Conservation (phyloP, 2,113 vertebrate species). For the Pterocles gutturalis region DNA sequence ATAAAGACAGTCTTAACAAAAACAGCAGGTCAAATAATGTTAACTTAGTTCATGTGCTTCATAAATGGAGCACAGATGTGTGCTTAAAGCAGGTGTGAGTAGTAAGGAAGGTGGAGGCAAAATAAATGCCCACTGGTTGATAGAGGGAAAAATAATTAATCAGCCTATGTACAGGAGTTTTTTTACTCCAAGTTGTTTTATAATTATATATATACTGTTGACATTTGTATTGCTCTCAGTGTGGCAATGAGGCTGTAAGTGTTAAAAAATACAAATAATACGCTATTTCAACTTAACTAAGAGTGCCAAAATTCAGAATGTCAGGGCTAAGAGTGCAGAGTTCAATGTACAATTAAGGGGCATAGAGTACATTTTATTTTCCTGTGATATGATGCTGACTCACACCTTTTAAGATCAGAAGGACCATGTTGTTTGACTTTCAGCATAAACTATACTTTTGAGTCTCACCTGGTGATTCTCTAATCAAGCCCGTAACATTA, state of each 20-base stretch:
- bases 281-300: not conserved
- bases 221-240: not conserved
- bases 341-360: not conserved
- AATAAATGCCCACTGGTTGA: not conserved
- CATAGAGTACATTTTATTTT: slow-evolving; percentile 5
- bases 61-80: not conserved
- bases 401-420: slow-evolving; percentile 26
- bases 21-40: not conserved
- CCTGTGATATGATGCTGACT: slow-evolving; percentile 21
- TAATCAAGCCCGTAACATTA: not conserved
- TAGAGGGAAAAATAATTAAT: not conserved
- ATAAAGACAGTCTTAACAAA: not conserved
- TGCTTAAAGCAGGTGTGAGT: not conserved
- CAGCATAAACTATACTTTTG: not conserved
- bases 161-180: not conserved
- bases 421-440: slow-evolving; percentile 50
- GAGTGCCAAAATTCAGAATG: not conserved
- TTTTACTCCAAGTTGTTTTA: not conserved
- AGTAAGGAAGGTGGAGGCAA: not conserved
- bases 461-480: slow-evolving; percentile 2
- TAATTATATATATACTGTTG: not conserved
- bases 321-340: not conserved
- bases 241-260: not conserved
- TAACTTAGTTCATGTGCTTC: not conserved
- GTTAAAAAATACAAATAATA: not conserved